Evolutionary conservation across 2,888 invertebrate genomes (phyloP).

Genomic region (Criorhina ranunculi): DNA sequence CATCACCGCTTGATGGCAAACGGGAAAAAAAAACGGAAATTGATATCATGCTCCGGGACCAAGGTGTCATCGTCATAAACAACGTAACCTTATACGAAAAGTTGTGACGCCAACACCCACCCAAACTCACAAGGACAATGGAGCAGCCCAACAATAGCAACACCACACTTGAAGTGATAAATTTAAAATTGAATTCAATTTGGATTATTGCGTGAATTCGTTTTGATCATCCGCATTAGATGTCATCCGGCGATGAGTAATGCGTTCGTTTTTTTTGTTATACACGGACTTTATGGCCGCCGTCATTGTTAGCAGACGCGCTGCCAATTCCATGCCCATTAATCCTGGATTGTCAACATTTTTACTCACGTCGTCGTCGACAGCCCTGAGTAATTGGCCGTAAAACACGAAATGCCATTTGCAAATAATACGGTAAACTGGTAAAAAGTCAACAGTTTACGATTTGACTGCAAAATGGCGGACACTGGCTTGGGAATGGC

Average conservation of each 20-base stretch:
- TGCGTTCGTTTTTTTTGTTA: conserved; percentile 9
- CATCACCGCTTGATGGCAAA: conserved; percentile 15
- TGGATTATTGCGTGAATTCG: conserved; percentile 54
- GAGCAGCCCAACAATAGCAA: neutral
- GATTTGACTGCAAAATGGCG: neutral
- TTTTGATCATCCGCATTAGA: conserved; percentile 33
- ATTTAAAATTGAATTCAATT: conserved; percentile 71
- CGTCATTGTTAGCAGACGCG: conserved; percentile 11
- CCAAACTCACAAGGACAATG: neutral
- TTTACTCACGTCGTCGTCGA: neutral
- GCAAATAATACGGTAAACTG: neutral
- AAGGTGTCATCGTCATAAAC: conserved; percentile 7
- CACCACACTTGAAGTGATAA: conserved; percentile 39
- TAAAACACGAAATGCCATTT: conserved; percentile 33
- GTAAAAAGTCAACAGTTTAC: neutral
- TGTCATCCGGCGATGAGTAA: conserved; percentile 29
- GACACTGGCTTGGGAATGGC: neutral
- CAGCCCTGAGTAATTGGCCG: conserved; percentile 36
- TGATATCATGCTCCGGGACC: neutral
- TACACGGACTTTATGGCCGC: conserved; percentile 5
- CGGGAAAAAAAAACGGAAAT: neutral
- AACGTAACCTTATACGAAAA: conserved; percentile 6
- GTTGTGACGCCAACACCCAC: neutral
- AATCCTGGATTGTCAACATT: conserved; percentile 38
- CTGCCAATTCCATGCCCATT: conserved; percentile 27